Evolutionary conservation across 1,140 invertebrate species (phyloP).

Genomic region (Papilio dardanus): DNA sequence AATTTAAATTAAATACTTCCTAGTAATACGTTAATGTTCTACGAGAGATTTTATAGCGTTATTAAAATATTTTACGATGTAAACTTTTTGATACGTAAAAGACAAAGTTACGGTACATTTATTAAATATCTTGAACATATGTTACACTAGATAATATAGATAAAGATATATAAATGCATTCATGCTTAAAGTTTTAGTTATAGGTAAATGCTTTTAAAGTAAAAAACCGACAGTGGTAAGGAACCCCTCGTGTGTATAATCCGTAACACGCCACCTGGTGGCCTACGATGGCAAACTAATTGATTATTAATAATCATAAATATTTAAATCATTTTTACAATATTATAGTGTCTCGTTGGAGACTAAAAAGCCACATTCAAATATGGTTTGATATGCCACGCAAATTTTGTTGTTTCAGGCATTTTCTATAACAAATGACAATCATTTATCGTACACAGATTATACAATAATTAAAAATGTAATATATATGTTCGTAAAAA

Average conservation of each 20-base stretch:
- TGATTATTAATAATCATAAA: neutral
- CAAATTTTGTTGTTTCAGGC: no score
- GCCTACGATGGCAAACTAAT: neutral
- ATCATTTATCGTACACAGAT: neutral
- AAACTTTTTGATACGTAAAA: neutral
- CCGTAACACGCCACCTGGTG: slow-evolving; percentile 14
- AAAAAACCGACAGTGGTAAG: neutral
- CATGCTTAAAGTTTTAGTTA: neutral
- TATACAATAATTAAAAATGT: neutral
- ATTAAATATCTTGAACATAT: neutral
- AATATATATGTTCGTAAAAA: neutral
- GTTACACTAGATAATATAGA: neutral
- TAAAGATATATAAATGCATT: slow-evolving; percentile 15
- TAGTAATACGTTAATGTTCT: neutral
- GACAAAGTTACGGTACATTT: neutral
- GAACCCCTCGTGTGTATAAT: neutral
- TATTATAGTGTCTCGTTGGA: no score
- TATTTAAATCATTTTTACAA: neutral
- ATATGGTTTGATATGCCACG: no score
- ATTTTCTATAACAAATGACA: neutral
- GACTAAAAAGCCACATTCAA: no score
- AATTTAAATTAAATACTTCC: no score
- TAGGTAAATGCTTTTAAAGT: neutral
- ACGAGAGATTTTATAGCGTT: neutral
- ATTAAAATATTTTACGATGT: neutral